phyloP scores from a whole-genome alignment of 2,113 vertebrate species.

The Coracopsis vasa region DNA sequence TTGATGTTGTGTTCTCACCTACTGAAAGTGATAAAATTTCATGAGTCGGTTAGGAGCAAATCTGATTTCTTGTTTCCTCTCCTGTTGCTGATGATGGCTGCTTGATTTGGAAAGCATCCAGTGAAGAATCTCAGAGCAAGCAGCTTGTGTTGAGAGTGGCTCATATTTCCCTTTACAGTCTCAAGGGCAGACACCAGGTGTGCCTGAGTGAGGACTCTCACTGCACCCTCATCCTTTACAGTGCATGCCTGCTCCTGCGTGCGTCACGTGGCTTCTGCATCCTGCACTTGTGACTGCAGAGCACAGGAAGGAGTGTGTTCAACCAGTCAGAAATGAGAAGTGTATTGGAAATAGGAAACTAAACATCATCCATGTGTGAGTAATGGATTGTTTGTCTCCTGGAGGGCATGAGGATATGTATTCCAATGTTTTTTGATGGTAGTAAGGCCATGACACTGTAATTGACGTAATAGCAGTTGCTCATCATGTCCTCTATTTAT shows the following conservation, averaged over 20 bases:
- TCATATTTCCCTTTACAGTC: background rate
- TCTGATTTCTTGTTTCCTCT: background rate
- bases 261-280: background rate
- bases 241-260: background rate
- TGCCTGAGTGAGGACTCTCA: background rate
- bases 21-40: background rate
- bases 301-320: background rate
- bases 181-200: background rate
- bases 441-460: background rate
- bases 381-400: background rate
- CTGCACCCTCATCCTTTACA: background rate
- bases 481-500: background rate
- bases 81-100: background rate
- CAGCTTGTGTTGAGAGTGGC: background rate
- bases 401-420: background rate
- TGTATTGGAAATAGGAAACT: background rate
- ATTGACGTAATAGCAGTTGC: background rate
- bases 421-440: background rate
- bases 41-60: background rate
- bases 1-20: background rate
- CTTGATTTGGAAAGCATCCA: background rate
- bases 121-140: background rate
- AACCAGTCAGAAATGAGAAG: background rate
- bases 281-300: fast-evolving
- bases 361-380: background rate